These are phyloP conservation scores for Dorcus parallelipipedus DNA, from an alignment of 2,888 invertebrate species.

Conservation along the genomic window DNA sequence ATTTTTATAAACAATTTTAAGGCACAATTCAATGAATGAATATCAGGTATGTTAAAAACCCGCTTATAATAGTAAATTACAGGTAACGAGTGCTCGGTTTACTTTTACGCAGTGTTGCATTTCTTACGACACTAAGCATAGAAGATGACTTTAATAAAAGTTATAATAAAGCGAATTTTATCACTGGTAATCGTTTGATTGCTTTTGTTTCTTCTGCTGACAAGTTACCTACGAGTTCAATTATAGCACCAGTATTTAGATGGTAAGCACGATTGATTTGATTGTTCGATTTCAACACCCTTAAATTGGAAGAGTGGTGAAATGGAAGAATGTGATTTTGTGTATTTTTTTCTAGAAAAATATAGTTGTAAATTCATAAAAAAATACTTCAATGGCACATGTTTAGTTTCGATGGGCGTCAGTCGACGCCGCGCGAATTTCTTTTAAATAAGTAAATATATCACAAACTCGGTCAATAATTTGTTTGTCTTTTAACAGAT, in stretches of 20 bases:
- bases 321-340: background rate
- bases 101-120: background rate
- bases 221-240: too few relatives aligned
- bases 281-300: too few relatives aligned
- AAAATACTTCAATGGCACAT: constrained; percentile 38
- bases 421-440: constrained; percentile 1
- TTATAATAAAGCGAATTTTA: too few relatives aligned
- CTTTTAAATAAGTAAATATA: constrained; percentile 7
- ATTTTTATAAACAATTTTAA: constrained; percentile 33
- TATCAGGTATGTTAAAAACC: constrained; percentile 34
- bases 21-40: constrained; percentile 36
- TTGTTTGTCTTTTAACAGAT: constrained; percentile 14
- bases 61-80: constrained; percentile 33
- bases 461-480: constrained; percentile 16
- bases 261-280: too few relatives aligned
- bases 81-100: constrained; percentile 34
- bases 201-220: background rate
- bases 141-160: too few relatives aligned
- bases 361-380: constrained; percentile 19
- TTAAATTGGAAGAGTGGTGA: too few relatives aligned
- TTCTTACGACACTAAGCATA: too few relatives aligned
- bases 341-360: constrained; percentile 14
- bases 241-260: too few relatives aligned
- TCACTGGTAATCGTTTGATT: background rate
- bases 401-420: constrained; percentile 23